Percentiles rank a stretch among this genome's conserved stretches.
Conservation (phyloP, 2,888 invertebrate genomes). For the Coleophora deauratella region DNA sequence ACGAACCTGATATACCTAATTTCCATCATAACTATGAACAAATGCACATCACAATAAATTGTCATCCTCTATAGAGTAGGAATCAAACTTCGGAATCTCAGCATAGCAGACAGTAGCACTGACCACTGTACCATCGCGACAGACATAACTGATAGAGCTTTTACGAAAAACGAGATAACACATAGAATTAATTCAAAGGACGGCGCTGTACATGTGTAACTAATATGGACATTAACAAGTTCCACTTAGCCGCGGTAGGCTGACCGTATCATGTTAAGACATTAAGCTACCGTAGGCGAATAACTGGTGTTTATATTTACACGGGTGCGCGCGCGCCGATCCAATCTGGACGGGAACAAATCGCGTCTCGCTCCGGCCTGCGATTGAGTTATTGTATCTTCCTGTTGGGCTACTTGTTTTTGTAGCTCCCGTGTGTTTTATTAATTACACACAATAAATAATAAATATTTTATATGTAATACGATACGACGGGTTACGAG, state of each 20-base stretch:
- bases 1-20: too few species aligned
- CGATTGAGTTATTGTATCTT: slow-evolving; percentile 75
- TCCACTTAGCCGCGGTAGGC: slow-evolving; percentile 47
- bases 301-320: slow-evolving; percentile 45
- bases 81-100: too few species aligned
- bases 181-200: too few species aligned
- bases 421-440: slow-evolving; percentile 68
- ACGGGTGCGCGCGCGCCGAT: slow-evolving; percentile 38
- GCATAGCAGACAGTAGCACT: too few species aligned
- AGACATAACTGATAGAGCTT: too few species aligned
- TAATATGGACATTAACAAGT: slow-evolving; percentile 18
- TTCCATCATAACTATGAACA: too few species aligned
- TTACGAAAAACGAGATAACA: too few species aligned
- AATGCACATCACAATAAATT: too few species aligned
- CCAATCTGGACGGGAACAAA: slow-evolving; percentile 70
- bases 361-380: slow-evolving; percentile 52
- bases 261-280: slow-evolving; percentile 56
- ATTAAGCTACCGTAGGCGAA: slow-evolving; percentile 52
- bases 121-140: too few species aligned
- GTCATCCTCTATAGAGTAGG: too few species aligned
- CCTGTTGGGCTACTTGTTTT: slow-evolving; percentile 72
- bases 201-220: too few species aligned
- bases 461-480: slow-evolving; percentile 72
- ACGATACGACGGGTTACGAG: slow-evolving; percentile 59
- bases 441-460: slow-evolving; percentile 72